phyloP scores from a whole-genome alignment of 2,888 invertebrate genomes.

The Apoda limacodes region DNA sequence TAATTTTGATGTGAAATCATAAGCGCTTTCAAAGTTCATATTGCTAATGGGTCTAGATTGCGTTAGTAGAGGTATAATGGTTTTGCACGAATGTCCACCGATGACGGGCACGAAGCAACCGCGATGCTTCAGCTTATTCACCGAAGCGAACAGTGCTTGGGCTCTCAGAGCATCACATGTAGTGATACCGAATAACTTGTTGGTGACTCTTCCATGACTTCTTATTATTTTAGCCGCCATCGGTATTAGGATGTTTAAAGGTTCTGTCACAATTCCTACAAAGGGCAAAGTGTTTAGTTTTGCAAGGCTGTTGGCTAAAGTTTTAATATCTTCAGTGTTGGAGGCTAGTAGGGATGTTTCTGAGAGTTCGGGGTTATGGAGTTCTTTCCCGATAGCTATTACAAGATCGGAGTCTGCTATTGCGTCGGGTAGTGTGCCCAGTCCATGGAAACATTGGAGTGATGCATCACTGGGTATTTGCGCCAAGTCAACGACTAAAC shows the following conservation, averaged over 20 bases:
- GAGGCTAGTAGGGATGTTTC: conserved; percentile 69
- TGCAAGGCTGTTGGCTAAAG: conserved; percentile 32
- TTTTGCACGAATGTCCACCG: conserved; percentile 81
- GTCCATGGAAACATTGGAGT: conserved; percentile 37
- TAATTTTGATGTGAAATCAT: conserved; percentile 38
- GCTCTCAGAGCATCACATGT: conserved; percentile 79
- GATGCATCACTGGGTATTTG: conserved; percentile 49
- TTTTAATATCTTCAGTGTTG: conserved; percentile 49
- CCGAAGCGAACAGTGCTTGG: conserved; percentile 78
- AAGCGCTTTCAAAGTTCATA: conserved; percentile 47
- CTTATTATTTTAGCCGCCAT: conserved; percentile 53
- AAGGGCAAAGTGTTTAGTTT: conserved; percentile 41
- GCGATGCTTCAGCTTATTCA: conserved; percentile 72
- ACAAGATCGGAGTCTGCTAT: conserved; percentile 73
- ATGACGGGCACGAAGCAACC: conserved; percentile 79
- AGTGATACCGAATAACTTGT: conserved; percentile 79
- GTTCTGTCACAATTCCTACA: conserved; percentile 53
- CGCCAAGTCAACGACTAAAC: conserved; percentile 52
- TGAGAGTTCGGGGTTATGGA: conserved; percentile 70
- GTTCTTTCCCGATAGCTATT: conserved; percentile 73
- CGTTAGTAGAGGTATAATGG: conserved; percentile 82
- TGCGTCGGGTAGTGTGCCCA: conserved; percentile 33
- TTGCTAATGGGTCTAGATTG: conserved; percentile 70
- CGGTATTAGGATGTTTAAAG: conserved; percentile 52
- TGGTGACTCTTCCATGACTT: conserved; percentile 58